phyloP scores from a whole-genome alignment of 2,888 invertebrate genomes.

The Mythimna impura region DNA sequence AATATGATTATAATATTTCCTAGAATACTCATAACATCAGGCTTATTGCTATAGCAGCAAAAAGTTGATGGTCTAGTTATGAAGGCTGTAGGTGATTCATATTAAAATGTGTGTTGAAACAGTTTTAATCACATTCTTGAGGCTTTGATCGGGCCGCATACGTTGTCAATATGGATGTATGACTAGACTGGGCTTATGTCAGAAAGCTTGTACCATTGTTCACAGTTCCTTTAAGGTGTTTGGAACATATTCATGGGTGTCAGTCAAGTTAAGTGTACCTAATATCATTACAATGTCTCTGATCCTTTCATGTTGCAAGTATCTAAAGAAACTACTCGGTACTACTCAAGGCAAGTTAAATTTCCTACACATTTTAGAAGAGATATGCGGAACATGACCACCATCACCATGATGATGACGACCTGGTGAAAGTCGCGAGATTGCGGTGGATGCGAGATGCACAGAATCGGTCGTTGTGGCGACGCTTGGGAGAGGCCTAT shows the following conservation, averaged over 20 bases:
- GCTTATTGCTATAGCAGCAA: constrained; percentile 49
- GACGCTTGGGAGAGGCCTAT: no score
- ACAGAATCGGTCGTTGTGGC: no score
- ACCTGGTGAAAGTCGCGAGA: no score
- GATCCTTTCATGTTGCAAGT: background rate
- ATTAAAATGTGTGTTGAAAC: constrained; percentile 51
- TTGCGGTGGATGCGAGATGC: no score
- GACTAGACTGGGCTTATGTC: constrained; percentile 23
- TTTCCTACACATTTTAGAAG: background rate
- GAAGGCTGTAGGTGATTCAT: constrained; percentile 64
- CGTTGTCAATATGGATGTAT: constrained; percentile 14
- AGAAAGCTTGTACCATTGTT: constrained; percentile 3
- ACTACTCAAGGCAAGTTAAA: background rate
- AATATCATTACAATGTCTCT: background rate
- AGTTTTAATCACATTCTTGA: constrained; percentile 51
- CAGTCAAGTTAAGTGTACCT: background rate
- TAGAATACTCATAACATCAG: constrained; percentile 58
- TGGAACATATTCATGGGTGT: background rate
- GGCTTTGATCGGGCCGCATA: constrained; percentile 40
- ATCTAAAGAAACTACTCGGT: background rate
- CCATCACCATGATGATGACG: no score
- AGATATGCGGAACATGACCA: no score
- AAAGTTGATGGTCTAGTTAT: constrained; percentile 62
- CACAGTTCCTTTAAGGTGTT: constrained; percentile 1
- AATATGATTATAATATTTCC: constrained; percentile 59